Evolutionary conservation across 2,888 invertebrate species (phyloP), one percentile per base, ranked within the genome.

Genomic region (Troglohyphantes excavatus): DNA sequence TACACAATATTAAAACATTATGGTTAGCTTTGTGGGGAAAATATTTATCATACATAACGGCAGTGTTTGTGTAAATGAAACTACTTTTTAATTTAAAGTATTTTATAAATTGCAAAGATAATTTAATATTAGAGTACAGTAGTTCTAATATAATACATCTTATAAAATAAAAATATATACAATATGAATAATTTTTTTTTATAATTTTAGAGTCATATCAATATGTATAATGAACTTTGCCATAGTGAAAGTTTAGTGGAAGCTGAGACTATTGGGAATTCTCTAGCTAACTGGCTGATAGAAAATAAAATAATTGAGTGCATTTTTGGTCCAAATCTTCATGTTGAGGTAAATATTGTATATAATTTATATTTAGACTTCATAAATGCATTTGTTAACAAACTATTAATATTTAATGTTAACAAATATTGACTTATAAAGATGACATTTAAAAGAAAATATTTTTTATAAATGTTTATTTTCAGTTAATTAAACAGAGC

Each of bases 261-360:
- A 93, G 96, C 97, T 0, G 98, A 98, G 93, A 94, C 96, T 33
- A 96, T 97, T 43, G 97, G 97, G 0, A 96, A 97, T 91, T 96
- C 96, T 92, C 95, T 98, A 92, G 97, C 97, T 0, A 95, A 96
- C 91, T 98, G 98, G 98, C 94, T 98, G 23, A 96, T 97, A 0
- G 95, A 95, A 91, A 97, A 97, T 93, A 97, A 96, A 93, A 97
- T 98, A 91, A 97, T 98, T 92, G 96, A 97, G 92, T 98, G 98
- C 93, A 96, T 98, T 89, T 98, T 98, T 94, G 98, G 98, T n/a
- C 98, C 98, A 39, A 98, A 98, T 94, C 95, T 98, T 92, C 98
- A 98, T 94, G 98, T 98, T 61, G 98, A 98, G 95, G 97, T 97
- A 93, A 92, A 65, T 23, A 23, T 13, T 7, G 3, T 46, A 2